These are phyloP conservation scores for Amphipyra berbera DNA, from an alignment of 2,888 invertebrate genomes.

Conservation along the genomic window DNA sequence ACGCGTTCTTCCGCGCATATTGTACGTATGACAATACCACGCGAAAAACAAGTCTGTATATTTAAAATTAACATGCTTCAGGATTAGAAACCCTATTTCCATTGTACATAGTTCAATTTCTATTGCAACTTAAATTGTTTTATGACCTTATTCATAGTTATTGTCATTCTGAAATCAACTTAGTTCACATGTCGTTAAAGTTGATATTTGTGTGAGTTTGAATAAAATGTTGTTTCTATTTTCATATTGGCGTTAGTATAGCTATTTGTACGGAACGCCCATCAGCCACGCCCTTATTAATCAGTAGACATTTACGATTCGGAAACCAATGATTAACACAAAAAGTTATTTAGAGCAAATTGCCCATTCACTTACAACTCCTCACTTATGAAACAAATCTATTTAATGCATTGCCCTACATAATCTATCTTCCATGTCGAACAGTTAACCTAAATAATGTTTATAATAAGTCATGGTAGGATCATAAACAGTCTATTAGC, in stretches of 20 bases:
- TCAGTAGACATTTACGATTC: constrained; percentile 30
- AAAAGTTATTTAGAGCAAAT: constrained; percentile 35
- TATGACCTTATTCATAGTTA: too few species aligned
- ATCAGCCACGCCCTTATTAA: neutral
- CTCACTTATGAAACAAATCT: constrained; percentile 27
- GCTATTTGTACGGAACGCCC: neutral
- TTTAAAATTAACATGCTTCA: too few species aligned
- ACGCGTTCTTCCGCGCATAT: too few species aligned
- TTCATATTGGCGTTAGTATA: neutral
- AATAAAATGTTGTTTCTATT: too few species aligned
- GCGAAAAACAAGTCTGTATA: too few species aligned
- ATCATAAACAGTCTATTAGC: constrained; percentile 26
- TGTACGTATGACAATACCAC: too few species aligned
- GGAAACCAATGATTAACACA: constrained; percentile 7
- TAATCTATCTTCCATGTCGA: constrained; percentile 21
- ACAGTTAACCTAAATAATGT: constrained; percentile 41
- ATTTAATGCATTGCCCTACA: constrained; percentile 28
- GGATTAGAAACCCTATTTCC: too few species aligned
- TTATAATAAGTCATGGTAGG: constrained; percentile 25
- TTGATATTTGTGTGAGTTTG: too few species aligned
- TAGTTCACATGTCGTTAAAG: too few species aligned
- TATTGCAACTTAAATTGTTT: too few species aligned
- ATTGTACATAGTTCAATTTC: too few species aligned
- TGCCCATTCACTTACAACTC: constrained; percentile 33
- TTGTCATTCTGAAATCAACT: too few species aligned